These are phyloP conservation scores for Mylabris sibirica DNA, from an alignment of 2,888 invertebrate genomes.

Conservation along the genomic window DNA sequence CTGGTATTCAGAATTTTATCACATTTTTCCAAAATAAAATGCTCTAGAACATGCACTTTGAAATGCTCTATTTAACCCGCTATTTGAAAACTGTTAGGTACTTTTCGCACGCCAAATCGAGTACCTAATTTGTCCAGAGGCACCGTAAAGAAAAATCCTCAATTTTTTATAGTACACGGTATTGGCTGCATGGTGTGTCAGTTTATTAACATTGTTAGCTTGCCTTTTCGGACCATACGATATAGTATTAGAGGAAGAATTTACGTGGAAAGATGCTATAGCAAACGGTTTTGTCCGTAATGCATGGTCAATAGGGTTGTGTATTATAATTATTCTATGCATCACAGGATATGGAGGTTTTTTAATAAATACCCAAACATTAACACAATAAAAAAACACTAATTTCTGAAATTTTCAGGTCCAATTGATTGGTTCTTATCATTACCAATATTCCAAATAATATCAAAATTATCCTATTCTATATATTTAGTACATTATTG, in stretches of 20 bases:
- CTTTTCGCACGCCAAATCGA: too few relatives aligned
- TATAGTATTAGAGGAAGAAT: background rate
- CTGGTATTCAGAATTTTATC: too few relatives aligned
- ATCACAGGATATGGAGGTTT: conserved; percentile 19
- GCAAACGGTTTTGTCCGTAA: conserved; percentile 6
- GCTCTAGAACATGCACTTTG: too few relatives aligned
- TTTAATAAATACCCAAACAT: too few relatives aligned
- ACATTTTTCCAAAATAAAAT: too few relatives aligned
- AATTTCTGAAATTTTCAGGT: conserved; percentile 36
- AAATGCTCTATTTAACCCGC: too few relatives aligned
- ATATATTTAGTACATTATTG: conserved; percentile 25
- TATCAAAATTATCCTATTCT: conserved; percentile 24
- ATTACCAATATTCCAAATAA: conserved; percentile 24
- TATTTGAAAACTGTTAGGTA: too few relatives aligned
- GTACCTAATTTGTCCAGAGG: too few relatives aligned
- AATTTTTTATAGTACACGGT: background rate
- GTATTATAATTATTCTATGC: conserved; percentile 16
- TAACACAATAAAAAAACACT: background rate
- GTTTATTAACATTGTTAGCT: background rate
- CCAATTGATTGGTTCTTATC: conserved; percentile 26
- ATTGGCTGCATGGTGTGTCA: background rate
- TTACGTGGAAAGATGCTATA: background rate
- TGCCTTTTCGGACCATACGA: background rate
- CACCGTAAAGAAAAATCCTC: background rate
- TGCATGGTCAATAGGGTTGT: conserved; percentile 13